Conservation (phyloP, 2,888 invertebrate genomes). For the Nephrotoma flavescens region DNA sequence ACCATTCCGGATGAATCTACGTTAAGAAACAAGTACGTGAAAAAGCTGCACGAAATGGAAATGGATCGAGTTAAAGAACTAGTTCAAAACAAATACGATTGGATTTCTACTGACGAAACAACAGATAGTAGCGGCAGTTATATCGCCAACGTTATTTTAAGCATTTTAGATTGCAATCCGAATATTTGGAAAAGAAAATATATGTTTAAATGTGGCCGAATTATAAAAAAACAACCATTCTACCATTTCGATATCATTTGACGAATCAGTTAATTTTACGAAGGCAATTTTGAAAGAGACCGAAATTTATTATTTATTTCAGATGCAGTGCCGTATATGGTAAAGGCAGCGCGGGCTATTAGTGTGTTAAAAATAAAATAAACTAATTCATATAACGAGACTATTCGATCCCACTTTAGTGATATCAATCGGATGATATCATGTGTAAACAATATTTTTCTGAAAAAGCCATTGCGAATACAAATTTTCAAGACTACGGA, state of each 20-base stretch:
- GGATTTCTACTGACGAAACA: background rate
- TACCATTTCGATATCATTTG: no score
- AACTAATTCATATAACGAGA: no score
- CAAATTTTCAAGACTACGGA: background rate
- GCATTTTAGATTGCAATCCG: background rate
- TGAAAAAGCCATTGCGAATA: background rate
- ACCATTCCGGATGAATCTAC: no score
- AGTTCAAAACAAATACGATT: background rate
- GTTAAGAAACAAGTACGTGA: no score
- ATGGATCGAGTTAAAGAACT: background rate
- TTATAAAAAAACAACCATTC: no score
- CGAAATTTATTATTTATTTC: no score
- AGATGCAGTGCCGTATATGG: no score
- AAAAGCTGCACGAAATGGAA: background rate
- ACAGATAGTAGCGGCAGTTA: background rate
- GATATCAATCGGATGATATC: no score
- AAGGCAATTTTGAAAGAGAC: background rate
- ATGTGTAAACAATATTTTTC: background rate
- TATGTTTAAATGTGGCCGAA: background rate
- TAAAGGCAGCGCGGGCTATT: no score
- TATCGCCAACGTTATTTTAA: background rate
- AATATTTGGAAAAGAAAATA: background rate
- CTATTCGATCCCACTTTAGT: no score
- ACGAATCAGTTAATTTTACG: background rate
- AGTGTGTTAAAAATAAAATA: no score